These are phyloP conservation scores for Choloepus didactylus DNA, from an alignment of 2,797 vertebrate genomes.

Conservation along the genomic window DNA sequence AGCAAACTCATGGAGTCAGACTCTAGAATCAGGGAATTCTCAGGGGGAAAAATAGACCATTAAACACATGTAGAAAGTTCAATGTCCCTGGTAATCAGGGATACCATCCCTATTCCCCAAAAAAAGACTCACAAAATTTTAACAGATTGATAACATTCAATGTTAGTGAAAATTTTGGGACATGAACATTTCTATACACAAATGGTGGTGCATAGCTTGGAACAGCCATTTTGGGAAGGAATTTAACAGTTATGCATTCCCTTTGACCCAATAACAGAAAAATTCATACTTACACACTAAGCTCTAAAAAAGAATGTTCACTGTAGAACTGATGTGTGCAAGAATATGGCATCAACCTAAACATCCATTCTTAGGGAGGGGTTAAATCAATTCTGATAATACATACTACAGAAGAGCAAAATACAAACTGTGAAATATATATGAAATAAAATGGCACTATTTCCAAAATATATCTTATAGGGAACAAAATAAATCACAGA, in stretches of 20 bases:
- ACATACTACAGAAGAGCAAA: constrained; percentile 25
- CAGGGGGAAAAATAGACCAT: constrained; percentile 37
- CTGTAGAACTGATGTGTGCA: background rate
- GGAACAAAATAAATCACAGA: constrained; percentile 29
- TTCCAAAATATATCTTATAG: background rate
- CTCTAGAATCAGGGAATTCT: background rate
- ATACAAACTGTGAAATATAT: background rate
- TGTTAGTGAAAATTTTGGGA: background rate
- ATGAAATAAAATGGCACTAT: constrained; percentile 13
- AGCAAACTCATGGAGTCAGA: background rate
- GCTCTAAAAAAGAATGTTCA: background rate
- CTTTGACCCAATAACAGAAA: constrained; percentile 12
- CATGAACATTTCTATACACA: constrained; percentile 13
- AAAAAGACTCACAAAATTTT: constrained; percentile 23
- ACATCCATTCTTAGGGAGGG: background rate
- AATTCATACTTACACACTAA: background rate
- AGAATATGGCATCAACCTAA: constrained; percentile 22
- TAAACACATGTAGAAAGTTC: constrained; percentile 54
- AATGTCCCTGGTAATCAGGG: background rate
- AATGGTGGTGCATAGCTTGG: background rate
- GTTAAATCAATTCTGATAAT: constrained; percentile 51
- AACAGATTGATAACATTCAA: background rate
- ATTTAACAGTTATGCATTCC: constrained; percentile 29
- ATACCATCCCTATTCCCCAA: background rate
- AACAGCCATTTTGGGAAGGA: background rate